These are phyloP conservation scores for Therioaphis trifolii DNA, from an alignment of 2,888 invertebrate species.

Conservation along the genomic window DNA sequence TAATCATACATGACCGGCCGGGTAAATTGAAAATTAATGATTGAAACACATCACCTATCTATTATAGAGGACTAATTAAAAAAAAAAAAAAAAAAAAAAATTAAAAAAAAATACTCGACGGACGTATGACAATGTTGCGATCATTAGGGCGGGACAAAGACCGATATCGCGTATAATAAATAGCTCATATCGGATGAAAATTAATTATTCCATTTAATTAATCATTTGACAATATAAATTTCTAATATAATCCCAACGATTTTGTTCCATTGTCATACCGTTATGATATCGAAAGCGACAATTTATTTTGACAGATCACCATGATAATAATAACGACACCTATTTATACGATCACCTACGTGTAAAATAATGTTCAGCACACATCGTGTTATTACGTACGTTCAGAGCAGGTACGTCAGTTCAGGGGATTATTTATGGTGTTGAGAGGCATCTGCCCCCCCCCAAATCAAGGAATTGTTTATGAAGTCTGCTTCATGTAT, in stretches of 20 bases:
- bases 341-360: no score
- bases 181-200: neutral
- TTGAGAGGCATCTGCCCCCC: no score
- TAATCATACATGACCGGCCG: neutral
- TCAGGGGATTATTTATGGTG: no score
- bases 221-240: constrained; percentile 13
- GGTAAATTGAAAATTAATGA: neutral
- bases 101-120: neutral
- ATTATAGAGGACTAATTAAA: no score
- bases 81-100: constrained; percentile 12
- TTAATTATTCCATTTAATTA: constrained; percentile 45
- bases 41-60: neutral
- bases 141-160: constrained; percentile 7
- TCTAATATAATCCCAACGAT: neutral
- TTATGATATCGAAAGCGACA: neutral
- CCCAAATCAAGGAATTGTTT: no score
- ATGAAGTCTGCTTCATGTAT: no score
- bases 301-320: neutral
- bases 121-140: neutral
- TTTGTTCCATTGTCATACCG: constrained; percentile 7
- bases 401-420: no score
- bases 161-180: neutral
- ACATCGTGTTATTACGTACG: no score
- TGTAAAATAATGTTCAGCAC: no score
- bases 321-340: no score